Conservation (phyloP, 1,140 invertebrate species). For the Bombyx mori region DNA sequence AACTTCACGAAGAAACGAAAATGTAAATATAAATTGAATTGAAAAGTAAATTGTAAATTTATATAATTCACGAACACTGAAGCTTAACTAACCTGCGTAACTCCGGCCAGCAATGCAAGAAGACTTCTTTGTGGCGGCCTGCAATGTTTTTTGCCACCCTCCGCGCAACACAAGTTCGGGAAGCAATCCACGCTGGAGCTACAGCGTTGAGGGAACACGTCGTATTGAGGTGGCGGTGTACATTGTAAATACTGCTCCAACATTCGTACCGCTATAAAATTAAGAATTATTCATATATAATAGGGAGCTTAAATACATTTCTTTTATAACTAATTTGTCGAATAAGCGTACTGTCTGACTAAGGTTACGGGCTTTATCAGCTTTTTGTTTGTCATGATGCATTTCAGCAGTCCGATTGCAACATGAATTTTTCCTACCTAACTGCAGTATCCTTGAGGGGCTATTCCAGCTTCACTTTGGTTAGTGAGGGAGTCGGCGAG, state of each 20-base stretch:
- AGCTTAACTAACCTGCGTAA: constrained; percentile 53
- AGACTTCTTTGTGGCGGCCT: constrained; percentile 79
- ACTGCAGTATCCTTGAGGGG: no score
- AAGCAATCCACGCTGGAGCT: constrained; percentile 79
- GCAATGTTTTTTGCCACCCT: constrained; percentile 77
- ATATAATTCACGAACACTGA: background rate
- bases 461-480: no score
- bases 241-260: constrained; percentile 79
- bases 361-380: no score
- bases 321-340: no score
- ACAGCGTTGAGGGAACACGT: constrained; percentile 77
- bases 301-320: background rate
- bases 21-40: no score
- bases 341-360: no score
- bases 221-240: constrained; percentile 77
- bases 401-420: no score
- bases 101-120: constrained; percentile 74
- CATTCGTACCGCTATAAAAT: constrained; percentile 70
- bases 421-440: no score
- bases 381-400: no score
- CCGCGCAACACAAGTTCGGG: constrained; percentile 82
- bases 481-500: no score
- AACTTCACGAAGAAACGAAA: no score
- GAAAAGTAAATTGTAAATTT: no score
- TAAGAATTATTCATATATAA: background rate